Evolutionary conservation across 2,888 invertebrate species (phyloP), one percentile per base, ranked within the genome.

Genomic region (Cyaniris semiargus): DNA sequence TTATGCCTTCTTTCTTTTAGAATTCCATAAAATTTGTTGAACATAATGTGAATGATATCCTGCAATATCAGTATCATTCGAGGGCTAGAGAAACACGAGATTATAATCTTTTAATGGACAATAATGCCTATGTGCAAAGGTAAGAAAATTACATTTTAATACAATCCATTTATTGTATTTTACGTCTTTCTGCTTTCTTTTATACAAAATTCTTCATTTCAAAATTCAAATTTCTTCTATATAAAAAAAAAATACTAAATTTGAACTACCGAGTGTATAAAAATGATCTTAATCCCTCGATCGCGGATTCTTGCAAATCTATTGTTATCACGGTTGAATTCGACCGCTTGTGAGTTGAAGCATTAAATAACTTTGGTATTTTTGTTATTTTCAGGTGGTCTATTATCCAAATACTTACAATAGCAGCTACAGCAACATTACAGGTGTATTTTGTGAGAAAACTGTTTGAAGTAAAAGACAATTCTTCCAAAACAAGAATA

Each of bases 361-460:
- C n/a, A n/a, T n/a, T n/a, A 4, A 3, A 10, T 60, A 3, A 60
- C 76, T 76, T 31, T 76, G 1, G 0, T 76, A 44, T 76, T 78
- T 48, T 70, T n/a, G 48, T 76, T 76, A 80, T 80, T 79, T 85
- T 44, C 88, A 94, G 93, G 79, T 98, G 98, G 97, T 98, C 99
- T 0, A 84, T 98, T 3, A 95, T 96, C 76, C 98, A 98, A 94
- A 97, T 98, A 81, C 78, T 96, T 38, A 97, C 98, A 1, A 97
- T 99, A 80, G 91, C 96, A 75, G 94, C 96, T 1, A 97, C 98
- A 0, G 97, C 97, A 13, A 95, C 96, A 0, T 84, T 96, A 34
- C 96, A 98, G 93, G 98, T 98, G 1, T 97, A 96, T 88, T 98
- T 98, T 88, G 97, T 99, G 18, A 95, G 97, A 81, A 97, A 98